Conservation (phyloP, 2,888 invertebrate genomes). For the Thecocarcelia acutangulata region DNA sequence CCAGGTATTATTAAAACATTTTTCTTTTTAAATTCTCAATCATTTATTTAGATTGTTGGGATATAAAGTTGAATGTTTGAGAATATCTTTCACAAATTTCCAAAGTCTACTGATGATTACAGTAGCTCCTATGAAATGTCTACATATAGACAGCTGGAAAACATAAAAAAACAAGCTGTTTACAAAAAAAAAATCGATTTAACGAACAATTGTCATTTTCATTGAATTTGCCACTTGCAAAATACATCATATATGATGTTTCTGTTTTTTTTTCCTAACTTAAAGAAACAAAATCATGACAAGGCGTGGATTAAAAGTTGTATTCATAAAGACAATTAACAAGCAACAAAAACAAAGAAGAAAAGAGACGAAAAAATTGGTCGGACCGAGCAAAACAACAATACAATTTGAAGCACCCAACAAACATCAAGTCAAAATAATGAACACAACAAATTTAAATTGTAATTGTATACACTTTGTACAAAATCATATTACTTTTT, state of each 20-base stretch:
- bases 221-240: too few species aligned
- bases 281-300: conserved; percentile 56
- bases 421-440: conserved; percentile 18
- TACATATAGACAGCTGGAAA: too few species aligned
- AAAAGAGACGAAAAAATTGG: conserved; percentile 1
- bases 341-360: not conserved
- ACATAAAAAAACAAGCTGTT: too few species aligned
- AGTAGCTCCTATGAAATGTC: too few species aligned
- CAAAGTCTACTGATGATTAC: too few species aligned
- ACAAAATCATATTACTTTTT: conserved; percentile 59
- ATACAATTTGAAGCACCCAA: conserved; percentile 22
- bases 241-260: too few species aligned
- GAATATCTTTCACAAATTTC: too few species aligned
- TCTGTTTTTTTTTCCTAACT: conserved; percentile 16
- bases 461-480: conserved; percentile 59
- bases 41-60: too few species aligned
- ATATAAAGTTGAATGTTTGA: too few species aligned
- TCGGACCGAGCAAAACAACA: conserved; percentile 24
- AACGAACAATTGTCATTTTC: not conserved
- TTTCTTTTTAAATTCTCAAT: too few species aligned
- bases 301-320: conserved; percentile 58
- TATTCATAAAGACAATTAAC: conserved; percentile 9
- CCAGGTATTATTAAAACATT: too few species aligned
- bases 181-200: too few species aligned
- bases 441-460: conserved; percentile 33